Conservation (phyloP, 2,113 vertebrate genomes). For the Brachyistius frenatus region DNA sequence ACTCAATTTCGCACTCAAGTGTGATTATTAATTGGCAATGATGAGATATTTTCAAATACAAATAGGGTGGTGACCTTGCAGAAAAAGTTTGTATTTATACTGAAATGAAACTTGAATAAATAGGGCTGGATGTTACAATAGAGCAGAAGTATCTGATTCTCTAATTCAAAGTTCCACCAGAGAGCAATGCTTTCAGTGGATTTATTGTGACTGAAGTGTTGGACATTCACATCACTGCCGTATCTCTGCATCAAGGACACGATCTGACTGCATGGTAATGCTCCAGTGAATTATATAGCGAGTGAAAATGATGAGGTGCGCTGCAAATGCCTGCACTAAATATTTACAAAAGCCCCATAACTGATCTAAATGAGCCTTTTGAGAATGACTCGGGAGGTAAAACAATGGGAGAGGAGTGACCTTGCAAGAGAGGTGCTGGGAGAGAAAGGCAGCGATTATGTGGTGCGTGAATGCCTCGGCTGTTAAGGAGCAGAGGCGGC, state of each 20-base stretch:
- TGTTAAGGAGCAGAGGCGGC: conserved; percentile 56
- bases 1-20: neutral
- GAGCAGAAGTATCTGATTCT: conserved; percentile 6
- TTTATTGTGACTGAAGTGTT: conserved; percentile 26
- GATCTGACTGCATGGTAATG: conserved; percentile 38
- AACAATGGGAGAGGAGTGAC: conserved; percentile 76
- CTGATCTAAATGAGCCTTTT: conserved; percentile 73
- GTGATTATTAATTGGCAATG: neutral
- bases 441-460: conserved; percentile 68
- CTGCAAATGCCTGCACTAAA: conserved; percentile 66
- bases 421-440: conserved; percentile 48
- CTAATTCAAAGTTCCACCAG: conserved; percentile 12
- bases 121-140: neutral
- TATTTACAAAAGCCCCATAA: conserved; percentile 79
- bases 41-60: no score
- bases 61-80: neutral
- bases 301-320: conserved; percentile 51
- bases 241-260: conserved; percentile 63
- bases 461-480: conserved; percentile 66
- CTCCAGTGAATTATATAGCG: conserved; percentile 60
- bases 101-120: neutral
- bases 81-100: neutral
- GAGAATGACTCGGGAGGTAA: conserved; percentile 58
- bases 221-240: conserved; percentile 12
- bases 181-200: neutral